These are phyloP conservation scores for Diplazon laetatorius DNA, from an alignment of 2,888 invertebrate species.

Conservation along the genomic window DNA sequence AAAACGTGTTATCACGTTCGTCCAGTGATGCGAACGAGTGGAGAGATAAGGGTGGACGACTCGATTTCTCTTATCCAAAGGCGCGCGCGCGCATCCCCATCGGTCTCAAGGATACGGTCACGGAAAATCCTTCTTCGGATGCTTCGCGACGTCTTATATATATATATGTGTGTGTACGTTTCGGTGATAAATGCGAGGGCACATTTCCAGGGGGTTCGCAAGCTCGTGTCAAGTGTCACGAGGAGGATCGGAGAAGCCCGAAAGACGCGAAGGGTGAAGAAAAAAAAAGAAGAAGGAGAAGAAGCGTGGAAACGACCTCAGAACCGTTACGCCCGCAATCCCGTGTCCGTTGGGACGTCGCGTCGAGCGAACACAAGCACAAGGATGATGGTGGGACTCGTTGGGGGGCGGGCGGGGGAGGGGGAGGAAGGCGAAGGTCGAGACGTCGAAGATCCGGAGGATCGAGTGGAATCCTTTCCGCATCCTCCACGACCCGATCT, in stretches of 20 bases:
- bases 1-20: constrained; percentile 51
- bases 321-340: neutral
- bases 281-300: neutral
- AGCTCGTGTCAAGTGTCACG: constrained; percentile 69
- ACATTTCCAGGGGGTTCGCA: constrained; percentile 63
- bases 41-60: constrained; percentile 17
- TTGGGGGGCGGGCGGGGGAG: too few relatives aligned
- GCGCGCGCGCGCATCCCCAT: constrained; percentile 45
- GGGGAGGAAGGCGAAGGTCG: too few relatives aligned
- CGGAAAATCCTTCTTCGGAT: constrained; percentile 54
- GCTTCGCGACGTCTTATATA: constrained; percentile 12
- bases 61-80: constrained; percentile 59
- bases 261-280: constrained; percentile 14
- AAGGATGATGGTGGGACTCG: constrained; percentile 23
- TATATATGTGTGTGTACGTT: constrained; percentile 2
- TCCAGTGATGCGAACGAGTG: constrained; percentile 22
- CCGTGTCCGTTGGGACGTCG: neutral
- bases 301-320: too few relatives aligned
- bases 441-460: constrained; percentile 36
- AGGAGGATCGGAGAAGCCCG: constrained; percentile 48
- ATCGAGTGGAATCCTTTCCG: constrained; percentile 43
- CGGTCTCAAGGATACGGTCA: constrained; percentile 46
- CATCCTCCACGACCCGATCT: constrained; percentile 37
- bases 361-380: constrained; percentile 1
- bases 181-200: constrained; percentile 67